A percentile compares a stretch with the other conserved stretches of the same genome.
Evolutionary conservation across 2,797 vertebrate genomes (phyloP).

Genomic region (Silurus lanzhouensis): DNA sequence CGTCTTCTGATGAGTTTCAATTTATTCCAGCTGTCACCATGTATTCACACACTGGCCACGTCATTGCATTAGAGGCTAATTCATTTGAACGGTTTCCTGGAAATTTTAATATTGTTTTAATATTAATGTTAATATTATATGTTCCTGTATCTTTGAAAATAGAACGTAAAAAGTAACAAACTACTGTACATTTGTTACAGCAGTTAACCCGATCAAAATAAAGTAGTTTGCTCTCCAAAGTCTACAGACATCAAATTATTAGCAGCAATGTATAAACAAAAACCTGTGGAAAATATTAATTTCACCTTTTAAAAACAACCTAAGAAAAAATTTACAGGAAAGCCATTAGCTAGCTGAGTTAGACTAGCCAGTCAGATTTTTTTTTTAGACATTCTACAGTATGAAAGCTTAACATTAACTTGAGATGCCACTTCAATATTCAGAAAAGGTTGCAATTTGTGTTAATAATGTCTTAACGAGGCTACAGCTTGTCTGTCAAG

Average conservation of each 20-base stretch:
- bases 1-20: conserved; percentile 37
- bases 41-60: background rate
- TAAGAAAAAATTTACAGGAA: background rate
- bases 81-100: background rate
- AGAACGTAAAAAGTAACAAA: too few relatives aligned
- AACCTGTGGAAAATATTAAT: background rate
- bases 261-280: too few relatives aligned
- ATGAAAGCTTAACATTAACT: background rate
- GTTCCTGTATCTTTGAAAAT: background rate
- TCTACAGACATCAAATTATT: background rate
- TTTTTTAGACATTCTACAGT: background rate
- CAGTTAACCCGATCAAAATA: background rate
- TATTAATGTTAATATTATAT: background rate
- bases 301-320: background rate
- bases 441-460: background rate
- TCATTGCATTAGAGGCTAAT: background rate
- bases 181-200: too few relatives aligned
- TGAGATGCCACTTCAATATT: background rate
- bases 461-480: background rate
- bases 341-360: background rate
- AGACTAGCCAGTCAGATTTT: background rate
- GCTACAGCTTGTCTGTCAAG: background rate
- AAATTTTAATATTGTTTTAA: background rate
- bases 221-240: background rate
- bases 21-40: conserved; percentile 52